phyloP scores from a whole-genome alignment of 2,113 vertebrate genomes.

The Agelaius tricolor region DNA sequence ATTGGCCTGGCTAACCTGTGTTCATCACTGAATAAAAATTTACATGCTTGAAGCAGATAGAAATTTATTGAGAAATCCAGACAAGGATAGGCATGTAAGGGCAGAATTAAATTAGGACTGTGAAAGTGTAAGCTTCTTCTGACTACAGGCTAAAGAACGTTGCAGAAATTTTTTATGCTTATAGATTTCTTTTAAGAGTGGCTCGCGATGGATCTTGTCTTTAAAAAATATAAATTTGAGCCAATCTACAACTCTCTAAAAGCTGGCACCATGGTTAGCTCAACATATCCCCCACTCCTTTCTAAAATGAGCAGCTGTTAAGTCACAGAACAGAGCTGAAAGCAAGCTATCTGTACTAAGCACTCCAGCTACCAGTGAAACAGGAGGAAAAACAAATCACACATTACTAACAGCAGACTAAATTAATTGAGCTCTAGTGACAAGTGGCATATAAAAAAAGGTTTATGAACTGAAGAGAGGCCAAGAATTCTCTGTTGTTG shows the following conservation, averaged over 20 bases:
- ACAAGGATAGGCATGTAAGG: neutral
- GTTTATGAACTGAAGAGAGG: neutral
- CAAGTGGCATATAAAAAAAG: neutral
- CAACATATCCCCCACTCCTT: neutral
- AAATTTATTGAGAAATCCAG: slow-evolving; percentile 20
- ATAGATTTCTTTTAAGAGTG: neutral
- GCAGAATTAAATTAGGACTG: slow-evolving; percentile 39
- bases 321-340: neutral
- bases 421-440: slow-evolving; percentile 1
- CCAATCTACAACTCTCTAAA: neutral
- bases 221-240: neutral
- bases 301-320: neutral
- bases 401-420: neutral
- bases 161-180: neutral
- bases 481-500: neutral
- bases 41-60: neutral
- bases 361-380: neutral
- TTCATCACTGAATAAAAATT: neutral
- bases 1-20: neutral
- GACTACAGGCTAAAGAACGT: neutral
- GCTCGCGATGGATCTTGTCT: neutral
- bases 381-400: neutral
- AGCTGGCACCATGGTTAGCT: neutral
- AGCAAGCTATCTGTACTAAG: neutral
- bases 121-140: slow-evolving; percentile 18